Evolutionary conservation across 2,888 invertebrate species (phyloP).

Genomic region (Melanostoma mellinum): DNA sequence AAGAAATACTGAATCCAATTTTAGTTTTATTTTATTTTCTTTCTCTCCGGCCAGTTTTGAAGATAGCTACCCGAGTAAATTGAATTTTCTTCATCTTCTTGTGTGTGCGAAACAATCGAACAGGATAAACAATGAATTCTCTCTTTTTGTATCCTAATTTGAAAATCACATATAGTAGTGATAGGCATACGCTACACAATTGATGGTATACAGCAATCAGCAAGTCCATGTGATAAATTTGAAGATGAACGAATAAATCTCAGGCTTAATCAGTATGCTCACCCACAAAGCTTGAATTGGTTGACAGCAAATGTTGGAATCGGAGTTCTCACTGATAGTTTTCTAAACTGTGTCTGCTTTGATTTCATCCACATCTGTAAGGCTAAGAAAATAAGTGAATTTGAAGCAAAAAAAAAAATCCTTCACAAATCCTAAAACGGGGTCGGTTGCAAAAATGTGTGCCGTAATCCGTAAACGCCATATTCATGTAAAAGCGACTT

Average conservation of each 20-base stretch:
- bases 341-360: background rate
- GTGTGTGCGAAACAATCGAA: slow-evolving; percentile 56
- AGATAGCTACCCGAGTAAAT: slow-evolving; percentile 43
- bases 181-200: slow-evolving; percentile 41
- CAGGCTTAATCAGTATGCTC: slow-evolving; percentile 26
- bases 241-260: slow-evolving; percentile 57
- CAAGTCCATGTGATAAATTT: slow-evolving; percentile 49
- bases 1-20: slow-evolving; percentile 65
- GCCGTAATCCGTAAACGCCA: too few species aligned
- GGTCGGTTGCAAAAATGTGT: too few species aligned
- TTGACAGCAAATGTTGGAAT: background rate
- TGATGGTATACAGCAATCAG: slow-evolving; percentile 33
- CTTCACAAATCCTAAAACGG: too few species aligned
- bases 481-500: too few species aligned
- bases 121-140: slow-evolving; percentile 46
- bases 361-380: slow-evolving; percentile 5
- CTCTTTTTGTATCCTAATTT: slow-evolving; percentile 42
- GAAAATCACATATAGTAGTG: slow-evolving; percentile 11
- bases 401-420: too few species aligned
- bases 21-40: slow-evolving; percentile 14
- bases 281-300: background rate
- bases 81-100: slow-evolving; percentile 63
- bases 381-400: too few species aligned
- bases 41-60: slow-evolving; percentile 11
- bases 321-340: slow-evolving; percentile 18